Evolutionary conservation across 2,113 vertebrate species (phyloP).

Genomic region (Camelus dromedarius): DNA sequence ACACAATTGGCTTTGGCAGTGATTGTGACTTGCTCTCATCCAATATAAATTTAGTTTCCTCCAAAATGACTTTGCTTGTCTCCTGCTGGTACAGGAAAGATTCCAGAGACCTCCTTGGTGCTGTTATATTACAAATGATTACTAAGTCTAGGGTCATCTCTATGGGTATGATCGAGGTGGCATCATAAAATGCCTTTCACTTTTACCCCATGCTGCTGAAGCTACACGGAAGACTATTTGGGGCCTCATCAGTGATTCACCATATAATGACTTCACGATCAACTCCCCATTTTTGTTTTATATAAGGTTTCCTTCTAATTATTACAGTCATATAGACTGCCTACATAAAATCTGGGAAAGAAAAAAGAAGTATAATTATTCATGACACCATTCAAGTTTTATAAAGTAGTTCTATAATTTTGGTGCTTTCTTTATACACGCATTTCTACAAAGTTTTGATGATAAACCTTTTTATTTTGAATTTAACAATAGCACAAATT

Average conservation of each 20-base stretch:
- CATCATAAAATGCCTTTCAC: not conserved
- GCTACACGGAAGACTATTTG: not conserved
- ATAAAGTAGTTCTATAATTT: conserved; percentile 40
- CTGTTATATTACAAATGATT: conserved; percentile 8
- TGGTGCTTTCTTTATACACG: not conserved
- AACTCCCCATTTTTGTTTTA: not conserved
- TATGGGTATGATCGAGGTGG: not conserved
- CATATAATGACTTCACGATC: not conserved
- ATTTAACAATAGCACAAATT: not conserved
- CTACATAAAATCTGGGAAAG: not conserved
- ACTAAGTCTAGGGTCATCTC: not conserved
- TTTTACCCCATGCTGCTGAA: not conserved
- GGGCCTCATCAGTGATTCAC: not conserved
- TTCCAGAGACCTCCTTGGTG: not conserved
- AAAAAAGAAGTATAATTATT: not conserved
- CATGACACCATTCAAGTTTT: not conserved
- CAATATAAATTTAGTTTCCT: conserved; percentile 11
- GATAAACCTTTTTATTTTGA: not conserved
- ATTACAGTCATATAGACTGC: not conserved
- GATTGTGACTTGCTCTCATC: not conserved
- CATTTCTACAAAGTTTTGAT: not conserved
- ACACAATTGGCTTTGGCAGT: conserved; percentile 19
- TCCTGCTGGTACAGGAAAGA: not conserved
- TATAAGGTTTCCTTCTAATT: not conserved
- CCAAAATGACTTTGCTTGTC: conserved; percentile 24